Evolutionary conservation across 2,888 invertebrate species (phyloP).

Genomic region (Cephus runcator): DNA sequence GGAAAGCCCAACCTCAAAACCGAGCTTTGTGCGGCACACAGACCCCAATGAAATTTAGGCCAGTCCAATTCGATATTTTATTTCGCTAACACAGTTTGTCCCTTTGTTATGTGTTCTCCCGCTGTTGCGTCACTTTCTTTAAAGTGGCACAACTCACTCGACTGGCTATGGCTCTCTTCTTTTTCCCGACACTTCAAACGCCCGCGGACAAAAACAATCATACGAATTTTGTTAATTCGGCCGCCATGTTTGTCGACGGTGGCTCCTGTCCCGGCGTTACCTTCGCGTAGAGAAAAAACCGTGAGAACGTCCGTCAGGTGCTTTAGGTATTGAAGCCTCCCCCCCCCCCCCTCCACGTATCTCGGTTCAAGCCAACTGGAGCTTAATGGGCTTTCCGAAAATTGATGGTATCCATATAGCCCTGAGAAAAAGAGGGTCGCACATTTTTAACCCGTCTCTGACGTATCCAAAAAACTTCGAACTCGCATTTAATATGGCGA

Average conservation of each 20-base stretch:
- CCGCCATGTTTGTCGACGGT: not conserved
- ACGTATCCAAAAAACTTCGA: not conserved
- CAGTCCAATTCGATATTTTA: constrained; percentile 6
- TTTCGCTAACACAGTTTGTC: not conserved
- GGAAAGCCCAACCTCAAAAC: constrained; percentile 27
- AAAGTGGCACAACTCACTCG: not conserved
- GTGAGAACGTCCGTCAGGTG: not conserved
- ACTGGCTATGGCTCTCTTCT: not conserved
- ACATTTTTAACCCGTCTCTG: not conserved
- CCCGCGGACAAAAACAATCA: not conserved
- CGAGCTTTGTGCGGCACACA: constrained; percentile 21
- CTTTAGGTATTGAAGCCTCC: not conserved
- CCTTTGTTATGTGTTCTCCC: not conserved
- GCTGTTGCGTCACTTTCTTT: not conserved
- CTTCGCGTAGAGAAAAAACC: not conserved
- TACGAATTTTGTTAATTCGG: not conserved
- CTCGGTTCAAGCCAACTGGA: constrained; percentile 25
- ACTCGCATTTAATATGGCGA: not conserved
- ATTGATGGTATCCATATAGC: constrained; percentile 43
- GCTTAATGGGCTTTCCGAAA: constrained; percentile 58
- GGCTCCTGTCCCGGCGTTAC: not conserved
- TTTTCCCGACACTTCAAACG: not conserved
- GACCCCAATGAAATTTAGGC: constrained; percentile 29
- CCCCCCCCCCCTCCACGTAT: no score
- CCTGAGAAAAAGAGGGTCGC: not conserved